Conservation (phyloP, 2,797 vertebrate species). For the Scolopax rusticola region DNA sequence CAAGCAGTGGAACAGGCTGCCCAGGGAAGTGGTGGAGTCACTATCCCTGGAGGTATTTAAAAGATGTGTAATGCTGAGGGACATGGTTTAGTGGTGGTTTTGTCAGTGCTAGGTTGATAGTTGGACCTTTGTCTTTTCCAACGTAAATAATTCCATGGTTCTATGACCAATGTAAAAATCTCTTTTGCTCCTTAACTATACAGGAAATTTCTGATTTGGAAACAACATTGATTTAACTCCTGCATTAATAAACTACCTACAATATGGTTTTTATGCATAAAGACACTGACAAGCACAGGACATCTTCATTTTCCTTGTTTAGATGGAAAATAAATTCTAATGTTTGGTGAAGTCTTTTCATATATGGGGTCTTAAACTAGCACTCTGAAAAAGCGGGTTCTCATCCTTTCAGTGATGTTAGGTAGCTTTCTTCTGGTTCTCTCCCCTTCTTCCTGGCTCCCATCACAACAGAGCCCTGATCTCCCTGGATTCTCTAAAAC, state of each 20-base stretch:
- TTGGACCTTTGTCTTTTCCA: not conserved
- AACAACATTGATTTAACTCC: not conserved
- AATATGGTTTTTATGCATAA: not conserved
- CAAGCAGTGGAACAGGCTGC: not conserved
- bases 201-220: not conserved
- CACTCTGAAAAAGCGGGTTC: not conserved
- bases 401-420: not conserved
- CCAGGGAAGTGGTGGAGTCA: not conserved
- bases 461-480: not conserved
- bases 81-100: not conserved
- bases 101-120: not conserved
- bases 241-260: not conserved
- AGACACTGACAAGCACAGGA: not conserved
- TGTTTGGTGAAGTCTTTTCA: not conserved
- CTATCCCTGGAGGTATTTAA: not conserved
- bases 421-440: not conserved
- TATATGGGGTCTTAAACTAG: not conserved
- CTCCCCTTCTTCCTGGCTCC: not conserved
- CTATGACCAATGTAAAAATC: not conserved
- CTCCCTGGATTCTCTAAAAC: not conserved
- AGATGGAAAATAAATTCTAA: not conserved
- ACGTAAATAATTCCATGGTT: not conserved
- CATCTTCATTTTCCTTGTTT: not conserved
- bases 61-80: not conserved
- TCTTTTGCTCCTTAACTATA: not conserved